Conservation (phyloP, 1,140 invertebrate genomes). For the Apis florea region DNA sequence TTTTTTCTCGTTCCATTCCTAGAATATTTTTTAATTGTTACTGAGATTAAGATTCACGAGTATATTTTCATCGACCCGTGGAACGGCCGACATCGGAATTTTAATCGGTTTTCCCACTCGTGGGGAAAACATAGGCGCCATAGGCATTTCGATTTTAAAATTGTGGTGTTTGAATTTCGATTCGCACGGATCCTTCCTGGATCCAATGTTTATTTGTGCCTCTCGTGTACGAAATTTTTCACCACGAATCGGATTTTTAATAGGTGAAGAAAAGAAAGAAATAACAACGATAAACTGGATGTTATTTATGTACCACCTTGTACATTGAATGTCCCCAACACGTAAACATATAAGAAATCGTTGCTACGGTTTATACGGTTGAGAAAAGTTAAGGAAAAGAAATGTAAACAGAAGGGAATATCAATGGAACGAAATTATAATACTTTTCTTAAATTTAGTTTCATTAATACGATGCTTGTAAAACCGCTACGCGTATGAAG, state of each 20-base stretch:
- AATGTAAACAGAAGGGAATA: too few species aligned
- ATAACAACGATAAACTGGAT: too few species aligned
- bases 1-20: too few species aligned
- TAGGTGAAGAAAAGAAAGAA: neutral
- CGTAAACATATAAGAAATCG: too few species aligned
- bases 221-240: neutral
- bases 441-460: too few species aligned
- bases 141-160: constrained; percentile 59
- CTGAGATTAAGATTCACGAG: constrained; percentile 27
- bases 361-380: too few species aligned
- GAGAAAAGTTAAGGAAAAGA: too few species aligned
- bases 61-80: constrained; percentile 31
- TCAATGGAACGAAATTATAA: too few species aligned
- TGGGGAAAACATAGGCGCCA: constrained; percentile 22
- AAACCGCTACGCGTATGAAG: too few species aligned
- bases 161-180: constrained; percentile 49
- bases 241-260: neutral
- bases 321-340: too few species aligned
- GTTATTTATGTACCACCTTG: too few species aligned
- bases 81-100: constrained; percentile 52
- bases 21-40: neutral
- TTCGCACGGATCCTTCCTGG: neutral
- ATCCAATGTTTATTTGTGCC: constrained; percentile 21
- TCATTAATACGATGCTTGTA: too few species aligned
- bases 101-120: constrained; percentile 53